Percentiles rank a stretch among this genome's conserved stretches.
Conservation (phyloP, 1,140 invertebrate species). For the Drosophila burlai region DNA sequence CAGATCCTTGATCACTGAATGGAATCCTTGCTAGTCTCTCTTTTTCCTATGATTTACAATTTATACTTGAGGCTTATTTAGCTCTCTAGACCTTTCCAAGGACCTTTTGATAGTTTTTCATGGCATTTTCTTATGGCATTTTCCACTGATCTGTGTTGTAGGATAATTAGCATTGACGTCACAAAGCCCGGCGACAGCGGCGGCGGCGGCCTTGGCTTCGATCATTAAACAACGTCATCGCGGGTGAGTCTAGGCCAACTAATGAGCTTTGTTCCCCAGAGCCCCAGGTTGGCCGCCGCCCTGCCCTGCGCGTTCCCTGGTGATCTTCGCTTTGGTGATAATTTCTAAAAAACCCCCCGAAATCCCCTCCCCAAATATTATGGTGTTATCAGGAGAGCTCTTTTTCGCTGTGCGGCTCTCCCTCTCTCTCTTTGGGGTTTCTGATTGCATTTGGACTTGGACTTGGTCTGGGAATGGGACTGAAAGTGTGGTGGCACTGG, state of each 20-base stretch:
- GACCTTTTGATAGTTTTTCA: not conserved
- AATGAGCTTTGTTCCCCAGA: conserved; percentile 43
- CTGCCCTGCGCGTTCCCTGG: not conserved
- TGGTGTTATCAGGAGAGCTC: conserved; percentile 16
- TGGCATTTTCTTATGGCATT: conserved; percentile 12
- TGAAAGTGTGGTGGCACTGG: not conserved
- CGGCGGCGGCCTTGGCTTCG: conserved; percentile 26
- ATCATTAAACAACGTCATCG: conserved; percentile 42
- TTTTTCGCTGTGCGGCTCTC: not conserved
- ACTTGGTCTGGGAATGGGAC: not conserved
- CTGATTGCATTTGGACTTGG: not conserved
- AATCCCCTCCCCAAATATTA: not conserved
- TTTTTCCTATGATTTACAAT: not conserved
- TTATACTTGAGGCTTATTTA: no score
- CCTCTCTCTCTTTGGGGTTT: not conserved
- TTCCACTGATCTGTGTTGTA: conserved; percentile 14
- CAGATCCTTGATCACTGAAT: not conserved
- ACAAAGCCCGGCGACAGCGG: conserved; percentile 9
- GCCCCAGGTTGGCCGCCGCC: conserved; percentile 1
- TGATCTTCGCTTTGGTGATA: conserved; percentile 10
- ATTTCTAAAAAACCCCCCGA: not conserved
- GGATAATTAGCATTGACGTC: conserved; percentile 44
- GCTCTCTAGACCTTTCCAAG: not conserved
- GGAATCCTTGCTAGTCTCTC: not conserved
- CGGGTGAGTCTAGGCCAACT: conserved; percentile 47